Percentiles rank a stretch among this genome's conserved stretches.
These are phyloP conservation scores for Euura lappo DNA, from an alignment of 1,140 invertebrate species.

Conservation along the genomic window DNA sequence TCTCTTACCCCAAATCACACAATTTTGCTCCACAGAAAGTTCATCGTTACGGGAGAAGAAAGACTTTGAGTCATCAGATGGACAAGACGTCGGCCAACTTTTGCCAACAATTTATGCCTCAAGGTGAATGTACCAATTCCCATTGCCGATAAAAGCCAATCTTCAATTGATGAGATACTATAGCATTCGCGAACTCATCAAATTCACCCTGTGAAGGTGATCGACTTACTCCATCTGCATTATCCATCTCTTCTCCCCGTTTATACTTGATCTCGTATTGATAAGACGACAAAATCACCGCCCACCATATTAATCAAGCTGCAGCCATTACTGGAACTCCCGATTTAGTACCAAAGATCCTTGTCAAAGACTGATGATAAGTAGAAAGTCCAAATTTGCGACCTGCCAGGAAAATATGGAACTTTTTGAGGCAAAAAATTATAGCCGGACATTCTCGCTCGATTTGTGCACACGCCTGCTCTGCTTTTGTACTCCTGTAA, in stretches of 20 bases:
- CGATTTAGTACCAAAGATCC: slow-evolving; percentile 28
- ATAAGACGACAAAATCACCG: slow-evolving; percentile 13
- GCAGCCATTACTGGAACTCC: slow-evolving; percentile 8
- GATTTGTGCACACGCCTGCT: slow-evolving; percentile 44
- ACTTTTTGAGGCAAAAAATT: slow-evolving; percentile 39
- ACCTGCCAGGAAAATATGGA: slow-evolving; percentile 31
- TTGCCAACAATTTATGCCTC: neutral
- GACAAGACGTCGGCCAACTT: neutral
- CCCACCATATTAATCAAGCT: slow-evolving; percentile 25
- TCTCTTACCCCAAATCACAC: neutral
- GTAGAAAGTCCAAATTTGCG: slow-evolving; percentile 21
- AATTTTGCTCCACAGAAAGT: too few relatives aligned
- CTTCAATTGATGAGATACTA: neutral
- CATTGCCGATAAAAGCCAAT: neutral
- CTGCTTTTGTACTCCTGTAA: slow-evolving; percentile 13
- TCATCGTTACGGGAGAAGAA: neutral
- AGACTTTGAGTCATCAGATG: too few relatives aligned
- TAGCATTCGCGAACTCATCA: neutral
- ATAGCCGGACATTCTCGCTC: slow-evolving; percentile 50
- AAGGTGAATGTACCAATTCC: neutral
- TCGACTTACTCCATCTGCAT: slow-evolving; percentile 20
- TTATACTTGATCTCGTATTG: slow-evolving; percentile 12
- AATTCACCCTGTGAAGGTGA: slow-evolving; percentile 1
- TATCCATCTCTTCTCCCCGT: slow-evolving; percentile 14
- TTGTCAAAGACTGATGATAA: slow-evolving; percentile 26